Evolutionary conservation across 2,888 invertebrate species (phyloP).

Genomic region (Catonia carolina): DNA sequence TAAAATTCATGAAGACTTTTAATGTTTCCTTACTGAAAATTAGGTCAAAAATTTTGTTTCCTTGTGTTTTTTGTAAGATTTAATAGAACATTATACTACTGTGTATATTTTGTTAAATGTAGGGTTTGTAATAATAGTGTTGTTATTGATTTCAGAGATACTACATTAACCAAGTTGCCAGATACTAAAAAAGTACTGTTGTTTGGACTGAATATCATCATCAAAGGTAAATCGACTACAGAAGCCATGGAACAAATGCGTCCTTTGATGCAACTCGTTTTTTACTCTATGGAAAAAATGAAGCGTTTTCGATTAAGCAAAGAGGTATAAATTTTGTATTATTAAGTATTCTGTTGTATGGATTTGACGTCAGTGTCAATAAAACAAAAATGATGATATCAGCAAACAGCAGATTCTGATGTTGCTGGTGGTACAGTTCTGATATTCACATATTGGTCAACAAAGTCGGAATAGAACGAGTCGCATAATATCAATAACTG

Average conservation of each 20-base stretch:
- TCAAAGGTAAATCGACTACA: conserved; percentile 57
- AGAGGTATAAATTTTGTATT: conserved; percentile 57
- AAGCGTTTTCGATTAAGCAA: conserved; percentile 79
- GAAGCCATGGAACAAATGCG: conserved; percentile 66
- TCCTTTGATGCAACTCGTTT: conserved; percentile 78
- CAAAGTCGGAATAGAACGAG: too few species aligned
- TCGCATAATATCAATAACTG: too few species aligned
- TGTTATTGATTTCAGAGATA: conserved; percentile 49
- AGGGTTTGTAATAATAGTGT: too few species aligned
- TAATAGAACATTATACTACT: too few species aligned
- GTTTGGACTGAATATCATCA: conserved; percentile 67
- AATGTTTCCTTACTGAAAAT: too few species aligned
- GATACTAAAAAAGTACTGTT: conserved; percentile 74
- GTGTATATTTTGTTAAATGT: too few species aligned
- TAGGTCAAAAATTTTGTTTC: too few species aligned
- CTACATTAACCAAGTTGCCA: conserved; percentile 60
- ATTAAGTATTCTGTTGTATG: background rate
- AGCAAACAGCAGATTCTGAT: too few species aligned
- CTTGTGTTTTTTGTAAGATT: too few species aligned
- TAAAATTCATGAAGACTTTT: too few species aligned
- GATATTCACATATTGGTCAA: too few species aligned
- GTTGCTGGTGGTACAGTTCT: too few species aligned
- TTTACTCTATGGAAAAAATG: conserved; percentile 89
- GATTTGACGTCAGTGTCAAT: background rate
- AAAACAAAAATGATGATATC: background rate